Evolutionary conservation across 2,113 vertebrate species (phyloP).

Genomic region (Leptodactylus fuscus): DNA sequence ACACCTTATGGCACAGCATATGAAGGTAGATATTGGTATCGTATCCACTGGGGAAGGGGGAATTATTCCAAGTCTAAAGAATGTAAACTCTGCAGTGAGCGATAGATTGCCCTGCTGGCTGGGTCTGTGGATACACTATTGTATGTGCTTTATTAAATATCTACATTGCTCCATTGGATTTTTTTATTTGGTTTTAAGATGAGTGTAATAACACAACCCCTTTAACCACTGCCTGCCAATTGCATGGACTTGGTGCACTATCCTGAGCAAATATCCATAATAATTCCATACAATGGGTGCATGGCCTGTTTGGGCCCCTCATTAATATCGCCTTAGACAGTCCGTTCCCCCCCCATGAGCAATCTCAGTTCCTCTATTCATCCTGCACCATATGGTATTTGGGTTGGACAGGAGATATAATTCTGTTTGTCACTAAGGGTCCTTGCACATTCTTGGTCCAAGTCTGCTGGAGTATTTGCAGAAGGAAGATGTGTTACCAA

Average conservation of each 20-base stretch:
- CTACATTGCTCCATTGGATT: too few relatives aligned
- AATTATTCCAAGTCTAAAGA: background rate
- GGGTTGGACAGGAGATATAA: background rate
- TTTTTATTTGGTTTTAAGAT: too few relatives aligned
- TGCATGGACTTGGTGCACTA: background rate
- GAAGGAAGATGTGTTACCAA: slow-evolving; percentile 45
- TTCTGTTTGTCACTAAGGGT: slow-evolving; percentile 20
- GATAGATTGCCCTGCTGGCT: too few relatives aligned
- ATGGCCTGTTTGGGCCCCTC: background rate
- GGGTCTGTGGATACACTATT: too few relatives aligned
- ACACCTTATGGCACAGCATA: slow-evolving; percentile 39
- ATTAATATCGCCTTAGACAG: background rate
- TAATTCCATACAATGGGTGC: background rate
- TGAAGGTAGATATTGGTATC: slow-evolving; percentile 7
- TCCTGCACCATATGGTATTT: slow-evolving; percentile 52
- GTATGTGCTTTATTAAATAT: too few relatives aligned
- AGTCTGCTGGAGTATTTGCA: slow-evolving; percentile 24
- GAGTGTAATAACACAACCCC: too few relatives aligned
- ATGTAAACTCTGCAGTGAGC: background rate
- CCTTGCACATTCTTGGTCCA: slow-evolving; percentile 7
- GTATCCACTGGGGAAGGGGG: background rate
- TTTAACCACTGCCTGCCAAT: too few relatives aligned
- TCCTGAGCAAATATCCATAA: background rate
- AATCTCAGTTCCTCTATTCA: background rate
- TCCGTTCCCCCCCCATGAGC: background rate